These are phyloP conservation scores for Pocota personata DNA, from an alignment of 2,888 invertebrate species.

Conservation along the genomic window DNA sequence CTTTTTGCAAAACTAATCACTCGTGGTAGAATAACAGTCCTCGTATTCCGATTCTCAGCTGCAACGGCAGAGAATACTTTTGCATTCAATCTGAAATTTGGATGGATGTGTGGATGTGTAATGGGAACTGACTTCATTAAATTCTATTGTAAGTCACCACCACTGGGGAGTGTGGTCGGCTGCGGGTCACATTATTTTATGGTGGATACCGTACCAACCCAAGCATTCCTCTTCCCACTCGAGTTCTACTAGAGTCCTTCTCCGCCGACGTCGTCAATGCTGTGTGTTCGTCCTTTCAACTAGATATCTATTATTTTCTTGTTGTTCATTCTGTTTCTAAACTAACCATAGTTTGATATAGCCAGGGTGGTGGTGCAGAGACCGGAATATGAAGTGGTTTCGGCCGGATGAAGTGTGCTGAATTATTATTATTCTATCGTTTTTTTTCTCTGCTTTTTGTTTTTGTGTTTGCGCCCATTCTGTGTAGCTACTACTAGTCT, in stretches of 20 bases:
- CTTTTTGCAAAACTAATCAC: too few species aligned
- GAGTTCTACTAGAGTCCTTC: constrained; percentile 6
- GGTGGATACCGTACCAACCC: not conserved
- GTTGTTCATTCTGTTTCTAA: constrained; percentile 36
- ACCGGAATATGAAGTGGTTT: constrained; percentile 21
- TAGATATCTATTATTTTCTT: constrained; percentile 48
- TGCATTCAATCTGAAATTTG: not conserved
- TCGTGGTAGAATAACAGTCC: too few species aligned
- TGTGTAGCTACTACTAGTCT: not conserved
- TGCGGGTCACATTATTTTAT: constrained; percentile 41
- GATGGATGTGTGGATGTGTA: not conserved
- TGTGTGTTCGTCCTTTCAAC: constrained; percentile 22
- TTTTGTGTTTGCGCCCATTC: not conserved
- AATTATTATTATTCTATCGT: constrained; percentile 41
- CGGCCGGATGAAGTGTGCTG: constrained; percentile 30
- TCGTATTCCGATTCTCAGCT: not conserved
- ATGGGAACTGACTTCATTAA: constrained; percentile 40
- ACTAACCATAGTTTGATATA: not conserved
- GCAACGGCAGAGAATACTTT: not conserved
- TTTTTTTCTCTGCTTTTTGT: not conserved
- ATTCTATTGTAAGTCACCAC: not conserved
- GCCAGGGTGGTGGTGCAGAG: not conserved
- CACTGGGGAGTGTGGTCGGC: not conserved
- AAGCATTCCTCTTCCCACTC: not conserved
- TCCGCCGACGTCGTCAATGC: not conserved